A percentile compares a stretch with the other conserved stretches of the same genome.
These are phyloP conservation scores for Zophobas atratus DNA, from an alignment of 1,140 invertebrate genomes.

Conservation along the genomic window DNA sequence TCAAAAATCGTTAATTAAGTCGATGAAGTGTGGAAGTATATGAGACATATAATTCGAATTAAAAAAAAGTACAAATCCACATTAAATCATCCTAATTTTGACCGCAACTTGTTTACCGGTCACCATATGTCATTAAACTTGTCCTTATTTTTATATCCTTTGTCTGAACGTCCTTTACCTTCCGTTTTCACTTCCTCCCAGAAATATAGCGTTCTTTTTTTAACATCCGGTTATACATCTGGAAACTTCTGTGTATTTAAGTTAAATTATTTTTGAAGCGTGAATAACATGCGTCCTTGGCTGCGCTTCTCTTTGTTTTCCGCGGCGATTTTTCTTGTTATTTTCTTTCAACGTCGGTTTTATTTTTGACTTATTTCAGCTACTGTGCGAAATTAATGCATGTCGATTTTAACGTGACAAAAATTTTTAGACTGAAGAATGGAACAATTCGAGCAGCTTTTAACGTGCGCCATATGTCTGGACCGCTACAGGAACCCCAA, in stretches of 20 bases:
- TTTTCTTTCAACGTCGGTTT: neutral
- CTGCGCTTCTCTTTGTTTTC: conserved; percentile 22
- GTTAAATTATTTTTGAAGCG: conserved; percentile 10
- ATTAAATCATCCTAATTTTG: too few species aligned
- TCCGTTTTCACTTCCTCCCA: neutral
- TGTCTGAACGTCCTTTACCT: neutral
- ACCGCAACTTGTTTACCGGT: too few species aligned
- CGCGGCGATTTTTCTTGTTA: neutral
- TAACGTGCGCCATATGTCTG: conserved; percentile 98
- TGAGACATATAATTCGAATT: too few species aligned
- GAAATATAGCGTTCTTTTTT: neutral
- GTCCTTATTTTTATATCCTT: neutral
- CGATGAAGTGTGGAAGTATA: too few species aligned
- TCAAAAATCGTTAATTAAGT: too few species aligned
- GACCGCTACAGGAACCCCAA: conserved; percentile 98
- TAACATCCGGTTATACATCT: conserved; percentile 3
- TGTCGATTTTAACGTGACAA: conserved; percentile 18
- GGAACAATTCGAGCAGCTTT: conserved; percentile 97
- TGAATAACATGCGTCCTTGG: conserved; percentile 20
- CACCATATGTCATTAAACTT: neutral
- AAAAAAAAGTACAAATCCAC: too few species aligned
- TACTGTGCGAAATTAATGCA: neutral
- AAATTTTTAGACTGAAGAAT: conserved; percentile 72
- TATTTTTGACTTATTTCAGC: neutral
- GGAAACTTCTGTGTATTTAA: conserved; percentile 19